Evolutionary conservation across 2,797 vertebrate genomes (phyloP).

Genomic region (Amazona ochrocephala): DNA sequence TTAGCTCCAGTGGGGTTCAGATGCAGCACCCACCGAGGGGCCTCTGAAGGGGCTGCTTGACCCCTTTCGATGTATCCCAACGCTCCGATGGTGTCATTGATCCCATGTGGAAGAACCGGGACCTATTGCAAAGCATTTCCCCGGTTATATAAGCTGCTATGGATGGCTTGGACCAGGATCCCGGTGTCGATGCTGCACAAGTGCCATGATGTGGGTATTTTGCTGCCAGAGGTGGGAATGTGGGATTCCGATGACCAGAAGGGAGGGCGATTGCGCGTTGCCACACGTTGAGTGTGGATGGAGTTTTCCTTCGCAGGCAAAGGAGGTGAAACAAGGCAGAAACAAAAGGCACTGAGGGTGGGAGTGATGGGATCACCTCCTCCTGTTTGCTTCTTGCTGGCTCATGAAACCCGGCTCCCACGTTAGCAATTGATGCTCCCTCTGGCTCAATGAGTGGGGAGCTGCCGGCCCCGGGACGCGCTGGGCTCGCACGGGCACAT

Average conservation of each 20-base stretch:
- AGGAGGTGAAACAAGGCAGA: background rate
- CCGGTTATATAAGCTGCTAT: background rate
- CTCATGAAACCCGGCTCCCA: background rate
- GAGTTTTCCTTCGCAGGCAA: background rate
- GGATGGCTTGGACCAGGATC: background rate
- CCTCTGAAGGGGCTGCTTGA: background rate
- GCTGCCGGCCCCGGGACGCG: background rate
- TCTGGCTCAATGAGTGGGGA: background rate
- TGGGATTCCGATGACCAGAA: background rate
- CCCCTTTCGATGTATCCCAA: rapidly evolving
- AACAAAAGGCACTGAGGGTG: background rate
- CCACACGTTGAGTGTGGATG: background rate
- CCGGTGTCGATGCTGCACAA: background rate
- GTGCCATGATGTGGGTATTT: rapidly evolving
- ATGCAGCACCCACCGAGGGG: background rate
- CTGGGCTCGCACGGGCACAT: background rate
- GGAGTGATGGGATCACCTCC: background rate
- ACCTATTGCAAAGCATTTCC: background rate
- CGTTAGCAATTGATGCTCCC: background rate
- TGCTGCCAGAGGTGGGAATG: background rate
- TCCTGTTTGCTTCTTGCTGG: background rate
- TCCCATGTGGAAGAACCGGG: background rate
- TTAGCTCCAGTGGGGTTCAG: background rate
- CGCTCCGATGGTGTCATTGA: background rate
- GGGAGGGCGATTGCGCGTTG: background rate